Evolutionary conservation across 2,113 vertebrate genomes (phyloP), one percentile per base, ranked within the genome.

Genomic region (Camelus dromedarius): DNA sequence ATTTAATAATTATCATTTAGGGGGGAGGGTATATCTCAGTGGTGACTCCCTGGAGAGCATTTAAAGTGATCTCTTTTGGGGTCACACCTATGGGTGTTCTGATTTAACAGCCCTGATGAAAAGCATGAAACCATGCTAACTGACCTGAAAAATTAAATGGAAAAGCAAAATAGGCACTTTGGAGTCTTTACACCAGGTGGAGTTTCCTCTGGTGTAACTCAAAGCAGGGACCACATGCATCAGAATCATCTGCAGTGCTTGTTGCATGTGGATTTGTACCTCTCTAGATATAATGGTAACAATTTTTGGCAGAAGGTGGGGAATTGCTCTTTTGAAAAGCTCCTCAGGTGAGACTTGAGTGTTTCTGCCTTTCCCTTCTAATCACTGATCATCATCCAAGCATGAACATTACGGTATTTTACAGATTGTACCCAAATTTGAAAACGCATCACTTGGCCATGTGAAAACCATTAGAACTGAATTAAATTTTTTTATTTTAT

Each of bases 361-460:
- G 26, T 60, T 89, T 52, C 28, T 75, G 46, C 20, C 54, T 67
- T 79, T 73, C 26, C 16, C 30, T 83, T 89, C 32, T 66, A 89
- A 62, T 84, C 16, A 42, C 12, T 89, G 56, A 56, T 85, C 50
- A 19, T 84, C 69, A 89, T 52, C 20, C 15, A 95, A 58, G 4
- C 60, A 35, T 62, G 32, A 94, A 14, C 20, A 93, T 85, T 58
- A 67, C 1, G 69, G 20, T 12, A 76, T 72, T 88, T 85, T 76
- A 52, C 3, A 75, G n/a, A 42, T 30, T 69, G 35, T 64, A 80
- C 69, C 32, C 64, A 75, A 52, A 58, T 64, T 70, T 87, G 16
- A 91, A 92, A 97, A 82, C 82, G 35, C 16, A 60, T 67, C 12
- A 4, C 24, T 81, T 89, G n/a, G 72, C 83, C 56, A 66, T n/a